Conservation (phyloP, 2,113 vertebrate species). For the Trichomycterus rosablanca region DNA sequence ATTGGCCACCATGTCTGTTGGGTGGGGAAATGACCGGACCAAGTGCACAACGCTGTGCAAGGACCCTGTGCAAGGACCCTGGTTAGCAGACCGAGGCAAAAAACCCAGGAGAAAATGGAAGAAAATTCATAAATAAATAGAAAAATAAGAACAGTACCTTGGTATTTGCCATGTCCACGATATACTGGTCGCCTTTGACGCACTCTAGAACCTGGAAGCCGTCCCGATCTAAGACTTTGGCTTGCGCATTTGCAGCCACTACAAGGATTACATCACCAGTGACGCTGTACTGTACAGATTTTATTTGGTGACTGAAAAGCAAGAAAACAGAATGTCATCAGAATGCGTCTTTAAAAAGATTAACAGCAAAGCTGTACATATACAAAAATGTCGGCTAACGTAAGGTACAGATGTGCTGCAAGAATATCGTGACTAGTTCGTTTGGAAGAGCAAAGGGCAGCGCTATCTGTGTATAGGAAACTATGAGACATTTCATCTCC, state of each 20-base stretch:
- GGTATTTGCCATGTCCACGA: slow-evolving; percentile 96
- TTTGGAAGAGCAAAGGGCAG: not conserved
- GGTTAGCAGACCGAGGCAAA: too few species aligned
- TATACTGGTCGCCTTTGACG: slow-evolving; percentile 95
- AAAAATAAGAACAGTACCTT: slow-evolving; percentile 69
- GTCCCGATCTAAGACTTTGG: slow-evolving; percentile 93
- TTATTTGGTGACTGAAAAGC: slow-evolving; percentile 85
- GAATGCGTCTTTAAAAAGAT: not conserved
- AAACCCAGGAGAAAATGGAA: too few species aligned
- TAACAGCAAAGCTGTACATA: too few species aligned
- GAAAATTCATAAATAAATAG: too few species aligned
- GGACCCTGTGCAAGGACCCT: too few species aligned
- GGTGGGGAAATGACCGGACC: too few species aligned
- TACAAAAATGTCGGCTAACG: not conserved
- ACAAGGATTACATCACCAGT: slow-evolving; percentile 94
- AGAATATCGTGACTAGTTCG: not conserved
- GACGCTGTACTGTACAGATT: slow-evolving; percentile 86
- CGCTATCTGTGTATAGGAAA: not conserved
- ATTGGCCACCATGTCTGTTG: too few species aligned
- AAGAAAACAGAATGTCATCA: slow-evolving; percentile 14
- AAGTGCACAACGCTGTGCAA: too few species aligned
- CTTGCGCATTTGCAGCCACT: slow-evolving; percentile 90
- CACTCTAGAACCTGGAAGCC: slow-evolving; percentile 98
- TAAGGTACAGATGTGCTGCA: not conserved
- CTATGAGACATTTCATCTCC: slow-evolving; percentile 1